Evolutionary conservation across 2,113 vertebrate species (phyloP).

Genomic region (Pan troglodytes): NHGRI_mPanTro3-v2.1_pri NC_072403.2:119387001-119387500

Average conservation of each 20-base stretch:
- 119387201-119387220: background rate
- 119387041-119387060: background rate
- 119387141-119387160: background rate
- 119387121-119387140: background rate
- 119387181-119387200: background rate
- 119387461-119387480: background rate
- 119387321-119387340: background rate
- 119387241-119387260: constrained; percentile 33
- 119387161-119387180: background rate
- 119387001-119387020: constrained; percentile 22
- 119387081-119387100: background rate
- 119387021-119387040: background rate
- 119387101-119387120: background rate
- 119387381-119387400: constrained; percentile 8
- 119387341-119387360: constrained; percentile 35
- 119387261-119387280: constrained; percentile 2
- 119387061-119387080: background rate
- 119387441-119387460: background rate
- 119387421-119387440: background rate
- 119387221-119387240: constrained; percentile 25
- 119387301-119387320: constrained; percentile 2
- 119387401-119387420: background rate
- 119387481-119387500: background rate
- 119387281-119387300: background rate
- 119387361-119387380: background rate